Conservation (phyloP, 92 coral and sea anemone genomes). For the Diadumene lineata region DNA sequence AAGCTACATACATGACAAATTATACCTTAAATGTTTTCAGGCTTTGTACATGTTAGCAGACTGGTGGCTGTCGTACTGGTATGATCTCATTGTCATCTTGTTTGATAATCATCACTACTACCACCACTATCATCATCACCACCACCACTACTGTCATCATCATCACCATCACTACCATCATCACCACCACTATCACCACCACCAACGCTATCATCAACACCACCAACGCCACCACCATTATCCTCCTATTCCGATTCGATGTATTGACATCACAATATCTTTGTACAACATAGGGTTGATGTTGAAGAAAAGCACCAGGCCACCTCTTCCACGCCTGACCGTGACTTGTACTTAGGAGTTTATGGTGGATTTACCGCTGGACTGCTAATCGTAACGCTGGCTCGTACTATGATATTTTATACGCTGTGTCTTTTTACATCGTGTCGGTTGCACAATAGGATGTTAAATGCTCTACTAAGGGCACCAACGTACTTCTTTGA, state of each 20-base stretch:
- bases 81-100: neutral
- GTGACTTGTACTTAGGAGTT: conserved; percentile 39
- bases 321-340: conserved; percentile 19
- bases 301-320: conserved; percentile 25
- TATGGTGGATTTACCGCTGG: conserved; percentile 35
- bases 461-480: conserved; percentile 24
- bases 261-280: neutral
- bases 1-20: neutral
- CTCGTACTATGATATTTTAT: conserved; percentile 33
- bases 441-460: conserved; percentile 18
- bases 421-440: conserved; percentile 28
- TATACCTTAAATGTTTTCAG: conserved; percentile 1
- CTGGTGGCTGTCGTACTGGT: conserved; percentile 53
- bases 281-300: conserved; percentile 19
- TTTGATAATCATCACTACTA: neutral
- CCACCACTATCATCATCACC: neutral
- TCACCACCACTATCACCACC: neutral
- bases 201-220: neutral
- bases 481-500: conserved; percentile 41
- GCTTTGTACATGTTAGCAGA: conserved; percentile 27
- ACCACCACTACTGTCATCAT: neutral
- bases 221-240: neutral
- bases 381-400: conserved; percentile 31
- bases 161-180: neutral
- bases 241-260: neutral